A percentile compares a stretch with the other conserved stretches of the same genome.
Conservation (phyloP, 2,888 invertebrate species). For the Himalopsyche kuldschensis region DNA sequence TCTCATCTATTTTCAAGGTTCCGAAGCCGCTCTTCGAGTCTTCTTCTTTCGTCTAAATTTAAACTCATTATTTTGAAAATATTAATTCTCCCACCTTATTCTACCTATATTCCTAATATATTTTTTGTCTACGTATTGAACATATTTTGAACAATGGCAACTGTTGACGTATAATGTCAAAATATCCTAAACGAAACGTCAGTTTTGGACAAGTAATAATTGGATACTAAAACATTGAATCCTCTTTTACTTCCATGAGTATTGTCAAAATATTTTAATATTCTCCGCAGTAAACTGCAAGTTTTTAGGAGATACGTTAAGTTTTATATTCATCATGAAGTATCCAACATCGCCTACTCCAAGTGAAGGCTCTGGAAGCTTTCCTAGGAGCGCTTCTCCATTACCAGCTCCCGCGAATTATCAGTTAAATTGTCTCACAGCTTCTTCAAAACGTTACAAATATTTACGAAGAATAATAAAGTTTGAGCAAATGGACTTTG, state of each 20-base stretch:
- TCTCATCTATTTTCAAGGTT: too few species aligned
- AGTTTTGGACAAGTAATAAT: not conserved
- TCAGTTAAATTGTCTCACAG: slow-evolving; percentile 72
- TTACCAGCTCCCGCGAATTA: slow-evolving; percentile 70
- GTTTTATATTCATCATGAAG: slow-evolving; percentile 53
- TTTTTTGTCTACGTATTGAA: not conserved
- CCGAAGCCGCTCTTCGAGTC: too few species aligned
- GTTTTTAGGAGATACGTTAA: too few species aligned
- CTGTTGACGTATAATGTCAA: not conserved
- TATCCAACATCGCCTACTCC: slow-evolving; percentile 66
- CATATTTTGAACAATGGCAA: not conserved
- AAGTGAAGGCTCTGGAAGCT: slow-evolving; percentile 44
- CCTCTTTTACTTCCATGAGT: not conserved
- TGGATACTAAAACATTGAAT: not conserved
- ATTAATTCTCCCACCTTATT: too few species aligned
- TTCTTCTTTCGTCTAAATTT: too few species aligned
- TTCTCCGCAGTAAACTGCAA: too few species aligned
- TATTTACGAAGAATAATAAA: slow-evolving; percentile 82
- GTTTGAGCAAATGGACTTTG: slow-evolving; percentile 99
- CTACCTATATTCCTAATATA: not conserved
- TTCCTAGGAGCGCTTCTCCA: slow-evolving; percentile 64
- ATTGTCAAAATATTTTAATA: not conserved
- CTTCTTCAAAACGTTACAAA: slow-evolving; percentile 85
- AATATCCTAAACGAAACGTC: not conserved
- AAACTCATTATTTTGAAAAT: too few species aligned